phyloP scores from a whole-genome alignment of 2,888 invertebrate genomes.

The Anoncus sp. region DNA sequence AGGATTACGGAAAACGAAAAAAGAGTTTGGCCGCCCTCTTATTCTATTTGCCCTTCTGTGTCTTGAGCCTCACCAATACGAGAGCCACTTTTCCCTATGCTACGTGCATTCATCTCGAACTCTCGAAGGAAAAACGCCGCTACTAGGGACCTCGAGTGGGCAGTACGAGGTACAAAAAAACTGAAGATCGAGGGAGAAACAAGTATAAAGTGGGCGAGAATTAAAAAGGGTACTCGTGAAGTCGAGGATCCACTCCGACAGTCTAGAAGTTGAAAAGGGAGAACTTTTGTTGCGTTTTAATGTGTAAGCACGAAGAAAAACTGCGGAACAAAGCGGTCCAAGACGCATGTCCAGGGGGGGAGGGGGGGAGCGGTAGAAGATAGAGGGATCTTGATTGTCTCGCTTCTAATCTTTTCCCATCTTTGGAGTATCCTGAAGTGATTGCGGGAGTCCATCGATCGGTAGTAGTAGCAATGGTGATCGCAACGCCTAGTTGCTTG shows the following conservation, averaged over 20 bases:
- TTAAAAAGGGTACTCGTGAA: slow-evolving; percentile 27
- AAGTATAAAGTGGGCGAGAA: not conserved
- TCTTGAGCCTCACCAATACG: not conserved
- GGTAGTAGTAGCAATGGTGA: not conserved
- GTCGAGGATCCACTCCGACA: slow-evolving; percentile 24
- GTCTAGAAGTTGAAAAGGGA: slow-evolving; percentile 28
- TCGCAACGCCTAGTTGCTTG: not conserved
- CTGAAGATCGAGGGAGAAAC: not conserved
- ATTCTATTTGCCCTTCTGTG: not conserved
- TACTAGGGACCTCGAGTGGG: not conserved
- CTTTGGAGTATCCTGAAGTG: slow-evolving; percentile 12
- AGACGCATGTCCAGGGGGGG: not conserved
- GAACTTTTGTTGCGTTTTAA: slow-evolving; percentile 30
- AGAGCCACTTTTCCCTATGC: not conserved
- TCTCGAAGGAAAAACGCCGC: slow-evolving; percentile 23
- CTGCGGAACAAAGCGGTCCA: not conserved
- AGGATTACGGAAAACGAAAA: not conserved
- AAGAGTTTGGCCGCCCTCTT: slow-evolving; percentile 18
- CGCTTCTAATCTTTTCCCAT: slow-evolving; percentile 29
- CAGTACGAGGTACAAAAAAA: not conserved
- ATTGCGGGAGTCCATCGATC: slow-evolving; percentile 17
- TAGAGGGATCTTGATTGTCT: not conserved
- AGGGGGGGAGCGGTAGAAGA: not conserved
- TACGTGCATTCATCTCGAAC: not conserved
- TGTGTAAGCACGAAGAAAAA: slow-evolving; percentile 2